Conservation (phyloP, 2,888 invertebrate genomes). For the Coenonympha arcania region DNA sequence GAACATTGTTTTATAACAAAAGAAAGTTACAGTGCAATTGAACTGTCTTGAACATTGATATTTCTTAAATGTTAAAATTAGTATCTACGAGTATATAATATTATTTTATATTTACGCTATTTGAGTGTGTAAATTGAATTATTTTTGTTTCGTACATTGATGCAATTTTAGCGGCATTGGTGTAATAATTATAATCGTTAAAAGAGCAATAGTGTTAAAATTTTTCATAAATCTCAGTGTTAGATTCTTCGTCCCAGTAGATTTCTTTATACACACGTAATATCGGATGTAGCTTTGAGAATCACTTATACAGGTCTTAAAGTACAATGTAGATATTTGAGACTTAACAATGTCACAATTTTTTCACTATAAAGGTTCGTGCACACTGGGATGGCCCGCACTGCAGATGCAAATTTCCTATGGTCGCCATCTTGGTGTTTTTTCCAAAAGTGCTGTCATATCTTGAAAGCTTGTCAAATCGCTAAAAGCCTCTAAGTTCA, state of each 20-base stretch:
- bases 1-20: not conserved
- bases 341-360: conserved; percentile 46
- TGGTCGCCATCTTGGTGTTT: too few species aligned
- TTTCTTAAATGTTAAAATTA: conserved; percentile 8
- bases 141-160: conserved; percentile 6
- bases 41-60: conserved; percentile 38
- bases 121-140: conserved; percentile 13
- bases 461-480: too few species aligned
- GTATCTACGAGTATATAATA: conserved; percentile 10
- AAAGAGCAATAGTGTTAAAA: conserved; percentile 33
- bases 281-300: conserved; percentile 35
- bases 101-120: conserved; percentile 16
- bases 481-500: too few species aligned
- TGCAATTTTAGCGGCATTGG: not conserved
- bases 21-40: conserved; percentile 36
- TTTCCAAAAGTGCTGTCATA: too few species aligned
- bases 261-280: conserved; percentile 34
- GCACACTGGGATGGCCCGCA: not conserved
- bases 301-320: conserved; percentile 52
- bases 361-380: not conserved
- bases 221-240: conserved; percentile 51
- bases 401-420: too few species aligned
- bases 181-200: conserved; percentile 17
- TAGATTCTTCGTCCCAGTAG: conserved; percentile 47
- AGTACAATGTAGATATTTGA: conserved; percentile 63